phyloP scores from a whole-genome alignment of 2,888 invertebrate species.

The Keiferia lycopersicella region DNA sequence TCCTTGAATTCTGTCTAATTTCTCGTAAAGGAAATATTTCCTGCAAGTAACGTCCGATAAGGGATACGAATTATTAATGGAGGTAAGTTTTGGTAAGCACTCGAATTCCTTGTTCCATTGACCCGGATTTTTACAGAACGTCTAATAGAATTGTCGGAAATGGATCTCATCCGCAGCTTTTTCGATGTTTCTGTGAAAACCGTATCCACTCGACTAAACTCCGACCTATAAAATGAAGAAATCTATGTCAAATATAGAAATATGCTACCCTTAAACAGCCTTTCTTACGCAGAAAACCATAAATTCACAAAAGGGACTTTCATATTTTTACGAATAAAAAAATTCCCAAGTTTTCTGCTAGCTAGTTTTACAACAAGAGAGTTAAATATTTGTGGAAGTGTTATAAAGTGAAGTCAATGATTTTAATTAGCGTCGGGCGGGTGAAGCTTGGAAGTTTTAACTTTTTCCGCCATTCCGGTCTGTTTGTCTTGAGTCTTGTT shows the following conservation, averaged over 20 bases:
- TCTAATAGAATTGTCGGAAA: too few species aligned
- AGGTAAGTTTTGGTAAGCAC: constrained; percentile 39
- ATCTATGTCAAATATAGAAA: neutral
- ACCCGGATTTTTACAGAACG: neutral
- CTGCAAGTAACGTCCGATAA: constrained; percentile 43
- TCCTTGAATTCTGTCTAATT: constrained; percentile 24
- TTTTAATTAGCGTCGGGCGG: constrained; percentile 56
- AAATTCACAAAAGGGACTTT: neutral
- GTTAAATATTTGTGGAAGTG: constrained; percentile 46
- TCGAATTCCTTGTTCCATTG: constrained; percentile 34
- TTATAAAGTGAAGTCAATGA: constrained; percentile 46
- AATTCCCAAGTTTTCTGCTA: constrained; percentile 4
- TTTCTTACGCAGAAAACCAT: constrained; percentile 6
- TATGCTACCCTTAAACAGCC: neutral
- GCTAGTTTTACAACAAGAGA: constrained; percentile 27
- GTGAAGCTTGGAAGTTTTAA: constrained; percentile 45
- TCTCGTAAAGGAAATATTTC: constrained; percentile 32
- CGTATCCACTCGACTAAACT: too few species aligned
- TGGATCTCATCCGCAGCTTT: too few species aligned
- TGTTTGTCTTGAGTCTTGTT: constrained; percentile 59
- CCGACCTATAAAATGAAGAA: neutral
- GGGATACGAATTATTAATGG: constrained; percentile 37
- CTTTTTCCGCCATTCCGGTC: constrained; percentile 54
- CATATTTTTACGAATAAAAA: neutral
- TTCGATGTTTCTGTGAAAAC: too few species aligned